A percentile compares a stretch with the other conserved stretches of the same genome.
These are phyloP conservation scores for Clarias pachynema DNA, from an alignment of 2,797 vertebrate genomes.

Conservation along the genomic window DNA sequence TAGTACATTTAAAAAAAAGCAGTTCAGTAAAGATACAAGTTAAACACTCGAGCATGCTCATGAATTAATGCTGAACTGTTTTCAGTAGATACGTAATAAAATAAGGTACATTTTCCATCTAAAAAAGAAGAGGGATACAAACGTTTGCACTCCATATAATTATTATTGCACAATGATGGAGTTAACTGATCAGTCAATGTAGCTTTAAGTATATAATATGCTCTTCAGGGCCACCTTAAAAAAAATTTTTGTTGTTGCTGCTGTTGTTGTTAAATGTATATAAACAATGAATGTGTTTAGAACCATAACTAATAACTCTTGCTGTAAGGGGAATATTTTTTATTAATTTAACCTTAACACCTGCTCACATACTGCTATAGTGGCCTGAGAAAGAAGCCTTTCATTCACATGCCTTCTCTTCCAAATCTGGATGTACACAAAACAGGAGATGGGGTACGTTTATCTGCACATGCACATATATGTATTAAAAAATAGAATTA, in stretches of 20 bases:
- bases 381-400: conserved; percentile 95
- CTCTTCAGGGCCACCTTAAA: not conserved
- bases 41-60: not conserved
- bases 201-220: not conserved
- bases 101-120: not conserved
- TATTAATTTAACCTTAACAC: conserved; percentile 79
- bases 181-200: not conserved
- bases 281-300: not conserved
- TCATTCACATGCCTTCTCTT: conserved; percentile 95
- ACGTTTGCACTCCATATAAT: not conserved
- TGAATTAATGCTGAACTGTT: not conserved
- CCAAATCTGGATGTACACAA: conserved; percentile 94
- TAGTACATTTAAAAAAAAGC: not conserved
- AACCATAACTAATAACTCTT: not conserved
- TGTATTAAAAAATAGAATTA: not conserved
- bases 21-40: not conserved
- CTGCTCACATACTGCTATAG: conserved; percentile 94
- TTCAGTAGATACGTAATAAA: not conserved
- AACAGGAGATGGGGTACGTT: conserved; percentile 88
- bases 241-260: not conserved
- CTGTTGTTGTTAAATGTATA: not conserved
- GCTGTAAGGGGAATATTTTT: not conserved
- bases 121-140: not conserved
- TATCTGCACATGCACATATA: not conserved
- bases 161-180: not conserved